These are phyloP conservation scores for Nemotelus pantherinus DNA, from an alignment of 2,888 invertebrate genomes.

Conservation along the genomic window DNA sequence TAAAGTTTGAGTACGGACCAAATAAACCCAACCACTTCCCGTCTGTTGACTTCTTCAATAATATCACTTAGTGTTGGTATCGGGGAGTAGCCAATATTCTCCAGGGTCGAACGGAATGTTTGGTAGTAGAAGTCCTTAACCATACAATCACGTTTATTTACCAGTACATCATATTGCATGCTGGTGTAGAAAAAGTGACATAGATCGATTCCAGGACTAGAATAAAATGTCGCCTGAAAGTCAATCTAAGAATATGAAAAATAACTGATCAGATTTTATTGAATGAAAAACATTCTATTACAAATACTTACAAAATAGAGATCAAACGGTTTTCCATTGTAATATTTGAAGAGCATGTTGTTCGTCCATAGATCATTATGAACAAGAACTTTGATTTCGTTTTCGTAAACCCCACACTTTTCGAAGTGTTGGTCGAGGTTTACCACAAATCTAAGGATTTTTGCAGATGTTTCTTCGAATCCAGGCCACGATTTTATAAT, in stretches of 20 bases:
- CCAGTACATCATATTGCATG: conserved; percentile 58
- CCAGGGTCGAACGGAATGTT: conserved; percentile 51
- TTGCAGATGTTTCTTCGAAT: conserved; percentile 58
- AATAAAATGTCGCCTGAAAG: conserved; percentile 62
- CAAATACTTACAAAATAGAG: conserved; percentile 62
- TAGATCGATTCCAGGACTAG: conserved; percentile 63
- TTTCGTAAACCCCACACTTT: conserved; percentile 11
- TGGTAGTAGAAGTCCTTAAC: conserved; percentile 51
- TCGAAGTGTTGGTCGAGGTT: neutral
- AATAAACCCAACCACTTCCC: conserved; percentile 52
- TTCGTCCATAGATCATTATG: conserved; percentile 69
- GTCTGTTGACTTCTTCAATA: conserved; percentile 48
- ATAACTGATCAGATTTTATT: neutral
- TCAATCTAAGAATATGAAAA: conserved; percentile 58
- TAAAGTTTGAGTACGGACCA: conserved; percentile 51
- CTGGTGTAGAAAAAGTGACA: conserved; percentile 64
- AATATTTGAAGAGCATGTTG: conserved; percentile 67
- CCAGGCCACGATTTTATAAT: conserved; percentile 58
- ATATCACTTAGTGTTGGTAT: conserved; percentile 51
- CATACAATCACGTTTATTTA: conserved; percentile 55
- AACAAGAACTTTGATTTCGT: conserved; percentile 64
- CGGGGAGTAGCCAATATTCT: conserved; percentile 48
- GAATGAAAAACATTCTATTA: neutral
- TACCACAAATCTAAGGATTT: conserved; percentile 53
- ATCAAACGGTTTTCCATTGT: conserved; percentile 59